phyloP scores from a whole-genome alignment of 2,113 vertebrate genomes.

The Psephotus haematonotus region DNA sequence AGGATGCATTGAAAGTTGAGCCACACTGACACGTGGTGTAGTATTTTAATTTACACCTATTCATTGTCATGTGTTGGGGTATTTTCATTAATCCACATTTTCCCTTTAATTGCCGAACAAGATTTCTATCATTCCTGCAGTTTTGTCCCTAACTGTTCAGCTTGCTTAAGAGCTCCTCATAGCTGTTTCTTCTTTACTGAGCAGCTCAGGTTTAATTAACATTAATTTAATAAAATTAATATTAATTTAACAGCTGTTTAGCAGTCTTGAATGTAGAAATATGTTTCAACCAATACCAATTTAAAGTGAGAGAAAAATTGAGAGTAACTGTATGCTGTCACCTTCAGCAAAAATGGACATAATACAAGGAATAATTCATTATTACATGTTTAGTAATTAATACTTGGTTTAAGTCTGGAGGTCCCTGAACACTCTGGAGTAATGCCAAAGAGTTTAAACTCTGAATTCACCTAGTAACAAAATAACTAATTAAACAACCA shows the following conservation, averaged over 20 bases:
- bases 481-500: background rate
- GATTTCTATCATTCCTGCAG: background rate
- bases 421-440: background rate
- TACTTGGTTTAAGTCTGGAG: background rate
- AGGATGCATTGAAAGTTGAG: rapidly evolving
- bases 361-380: background rate
- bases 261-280: background rate
- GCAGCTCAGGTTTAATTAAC: background rate
- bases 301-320: background rate
- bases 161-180: background rate
- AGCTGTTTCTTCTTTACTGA: background rate
- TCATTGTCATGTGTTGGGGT: rapidly evolving
- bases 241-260: background rate
- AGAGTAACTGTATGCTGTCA: background rate
- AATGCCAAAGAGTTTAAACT: background rate
- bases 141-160: background rate
- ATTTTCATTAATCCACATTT: background rate
- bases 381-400: background rate
- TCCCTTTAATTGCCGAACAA: background rate
- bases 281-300: background rate
- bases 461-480: background rate
- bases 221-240: background rate
- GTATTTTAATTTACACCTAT: background rate
- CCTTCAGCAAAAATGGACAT: background rate
- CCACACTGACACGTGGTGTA: background rate